phyloP scores from a whole-genome alignment of 2,797 vertebrate genomes.

The Ceryle rudis region DNA sequence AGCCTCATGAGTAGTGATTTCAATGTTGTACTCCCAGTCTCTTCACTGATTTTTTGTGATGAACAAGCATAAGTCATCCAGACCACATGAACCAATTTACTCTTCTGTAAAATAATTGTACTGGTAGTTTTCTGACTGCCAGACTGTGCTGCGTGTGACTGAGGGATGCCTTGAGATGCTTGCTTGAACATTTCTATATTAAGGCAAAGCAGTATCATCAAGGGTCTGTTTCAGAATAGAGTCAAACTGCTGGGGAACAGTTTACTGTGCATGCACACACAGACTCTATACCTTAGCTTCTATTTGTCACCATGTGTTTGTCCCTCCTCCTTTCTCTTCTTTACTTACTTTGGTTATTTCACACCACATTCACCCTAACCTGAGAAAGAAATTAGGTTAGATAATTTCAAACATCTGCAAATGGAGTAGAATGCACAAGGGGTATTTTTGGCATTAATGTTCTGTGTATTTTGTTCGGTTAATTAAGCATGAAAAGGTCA shows the following conservation, averaged over 20 bases:
- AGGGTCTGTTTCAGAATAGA: neutral
- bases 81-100: neutral
- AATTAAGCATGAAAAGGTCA: constrained; percentile 78
- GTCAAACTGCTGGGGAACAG: neutral
- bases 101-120: neutral
- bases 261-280: neutral
- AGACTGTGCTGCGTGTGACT: neutral
- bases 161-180: neutral
- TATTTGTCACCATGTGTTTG: constrained; percentile 1
- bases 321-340: neutral
- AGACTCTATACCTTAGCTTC: neutral
- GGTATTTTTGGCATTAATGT: constrained; percentile 61
- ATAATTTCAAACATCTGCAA: constrained; percentile 45
- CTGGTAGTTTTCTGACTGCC: neutral
- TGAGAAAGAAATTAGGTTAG: constrained; percentile 23
- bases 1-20: neutral
- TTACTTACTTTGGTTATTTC: constrained; percentile 4
- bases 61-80: neutral
- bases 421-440: constrained; percentile 21
- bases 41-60: neutral
- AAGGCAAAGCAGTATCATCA: neutral
- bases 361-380: neutral
- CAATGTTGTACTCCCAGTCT: neutral
- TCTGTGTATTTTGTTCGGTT: constrained; percentile 58
- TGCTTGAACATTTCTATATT: neutral